These are phyloP conservation scores for Muntiacus reevesi DNA, from an alignment of 2,113 vertebrate species.

Conservation along the genomic window DNA sequence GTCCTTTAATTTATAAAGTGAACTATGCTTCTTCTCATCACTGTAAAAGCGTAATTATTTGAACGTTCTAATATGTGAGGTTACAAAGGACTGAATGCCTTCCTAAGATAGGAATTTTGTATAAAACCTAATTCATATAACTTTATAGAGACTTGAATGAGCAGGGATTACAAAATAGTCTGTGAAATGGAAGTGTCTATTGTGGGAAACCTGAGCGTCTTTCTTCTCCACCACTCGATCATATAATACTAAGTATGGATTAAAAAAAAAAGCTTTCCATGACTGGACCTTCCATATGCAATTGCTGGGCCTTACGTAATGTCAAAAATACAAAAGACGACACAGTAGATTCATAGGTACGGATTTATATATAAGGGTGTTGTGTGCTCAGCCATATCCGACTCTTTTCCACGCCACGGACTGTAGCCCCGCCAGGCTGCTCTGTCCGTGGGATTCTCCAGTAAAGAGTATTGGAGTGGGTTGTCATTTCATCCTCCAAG, in stretches of 20 bases:
- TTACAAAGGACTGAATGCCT: not conserved
- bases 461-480: not conserved
- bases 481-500: not conserved
- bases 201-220: not conserved
- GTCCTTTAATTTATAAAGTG: not conserved
- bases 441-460: not conserved
- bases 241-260: not conserved
- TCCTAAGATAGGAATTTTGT: not conserved
- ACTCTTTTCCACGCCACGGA: not conserved
- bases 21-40: no score
- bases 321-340: not conserved
- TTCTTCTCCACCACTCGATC: rapidly evolving
- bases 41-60: not conserved
- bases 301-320: not conserved
- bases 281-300: not conserved
- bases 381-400: not conserved
- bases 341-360: not conserved
- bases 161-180: not conserved
- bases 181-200: not conserved
- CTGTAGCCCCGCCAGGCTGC: rapidly evolving
- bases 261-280: not conserved
- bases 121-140: not conserved
- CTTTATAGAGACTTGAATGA: not conserved
- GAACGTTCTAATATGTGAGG: not conserved
- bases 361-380: not conserved